Conservation (phyloP, 2,113 vertebrate genomes). For the Astatoreochromis straeleni region DNA sequence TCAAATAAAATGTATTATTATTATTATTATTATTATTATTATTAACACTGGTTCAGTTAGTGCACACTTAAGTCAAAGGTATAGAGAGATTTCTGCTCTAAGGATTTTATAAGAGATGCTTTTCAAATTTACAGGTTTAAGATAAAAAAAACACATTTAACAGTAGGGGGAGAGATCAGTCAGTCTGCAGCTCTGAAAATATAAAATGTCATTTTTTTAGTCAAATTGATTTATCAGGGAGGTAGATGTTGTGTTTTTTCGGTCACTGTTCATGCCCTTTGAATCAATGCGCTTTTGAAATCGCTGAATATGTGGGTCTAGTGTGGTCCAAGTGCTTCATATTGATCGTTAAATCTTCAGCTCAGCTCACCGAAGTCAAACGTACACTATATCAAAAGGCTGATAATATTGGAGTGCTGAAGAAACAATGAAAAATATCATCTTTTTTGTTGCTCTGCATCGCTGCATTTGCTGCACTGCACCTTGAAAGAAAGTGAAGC, state of each 20-base stretch:
- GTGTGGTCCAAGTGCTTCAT: background rate
- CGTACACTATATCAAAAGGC: background rate
- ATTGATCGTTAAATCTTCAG: slow-evolving; percentile 3
- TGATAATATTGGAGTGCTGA: background rate
- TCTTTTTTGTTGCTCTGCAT: background rate
- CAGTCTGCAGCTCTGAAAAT: background rate
- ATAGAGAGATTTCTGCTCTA: background rate
- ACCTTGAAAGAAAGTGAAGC: slow-evolving; percentile 1
- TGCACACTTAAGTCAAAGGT: background rate
- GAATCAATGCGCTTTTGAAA: background rate
- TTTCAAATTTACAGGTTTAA: background rate
- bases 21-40: background rate
- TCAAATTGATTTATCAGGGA: background rate
- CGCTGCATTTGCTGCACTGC: background rate
- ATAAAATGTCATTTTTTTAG: background rate
- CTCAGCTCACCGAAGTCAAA: background rate
- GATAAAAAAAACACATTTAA: background rate
- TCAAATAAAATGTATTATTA: background rate
- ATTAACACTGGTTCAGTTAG: background rate
- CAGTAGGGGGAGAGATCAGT: background rate
- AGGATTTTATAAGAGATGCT: background rate
- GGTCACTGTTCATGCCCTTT: background rate
- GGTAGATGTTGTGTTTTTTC: background rate
- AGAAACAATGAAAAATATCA: background rate
- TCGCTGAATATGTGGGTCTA: background rate